Evolutionary conservation across 2,113 vertebrate species (phyloP).

Genomic region (Aplodontia rufa): DNA sequence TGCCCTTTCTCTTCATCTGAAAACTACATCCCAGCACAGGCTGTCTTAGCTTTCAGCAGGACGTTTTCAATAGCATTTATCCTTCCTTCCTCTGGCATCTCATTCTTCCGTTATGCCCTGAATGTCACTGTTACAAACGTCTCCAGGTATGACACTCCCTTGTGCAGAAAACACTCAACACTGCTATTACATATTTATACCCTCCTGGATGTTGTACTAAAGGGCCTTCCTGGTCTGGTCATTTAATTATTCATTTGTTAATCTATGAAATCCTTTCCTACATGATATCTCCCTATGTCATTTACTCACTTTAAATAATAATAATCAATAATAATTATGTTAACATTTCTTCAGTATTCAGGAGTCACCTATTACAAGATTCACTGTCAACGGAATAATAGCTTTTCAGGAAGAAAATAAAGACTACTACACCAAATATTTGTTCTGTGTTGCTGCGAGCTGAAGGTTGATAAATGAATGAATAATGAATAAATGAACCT

Average conservation of each 20-base stretch:
- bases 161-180: not conserved
- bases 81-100: not conserved
- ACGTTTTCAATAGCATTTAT: not conserved
- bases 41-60: not conserved
- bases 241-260: not conserved
- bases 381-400: slow-evolving; percentile 14
- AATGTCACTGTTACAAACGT: not conserved
- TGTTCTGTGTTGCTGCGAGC: no score
- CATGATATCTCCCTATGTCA: not conserved
- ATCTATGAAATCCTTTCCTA: not conserved
- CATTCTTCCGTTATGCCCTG: not conserved
- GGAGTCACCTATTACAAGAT: not conserved
- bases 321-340: not conserved
- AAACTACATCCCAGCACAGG: not conserved
- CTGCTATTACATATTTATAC: not conserved
- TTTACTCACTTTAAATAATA: not conserved
- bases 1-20: not conserved
- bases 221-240: not conserved
- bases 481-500: no score
- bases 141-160: not conserved
- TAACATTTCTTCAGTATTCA: not conserved
- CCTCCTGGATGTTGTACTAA: not conserved
- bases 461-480: no score
- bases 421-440: not conserved
- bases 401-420: not conserved